phyloP scores from a whole-genome alignment of 2,797 vertebrate genomes.

The Spatula clypeata region DNA sequence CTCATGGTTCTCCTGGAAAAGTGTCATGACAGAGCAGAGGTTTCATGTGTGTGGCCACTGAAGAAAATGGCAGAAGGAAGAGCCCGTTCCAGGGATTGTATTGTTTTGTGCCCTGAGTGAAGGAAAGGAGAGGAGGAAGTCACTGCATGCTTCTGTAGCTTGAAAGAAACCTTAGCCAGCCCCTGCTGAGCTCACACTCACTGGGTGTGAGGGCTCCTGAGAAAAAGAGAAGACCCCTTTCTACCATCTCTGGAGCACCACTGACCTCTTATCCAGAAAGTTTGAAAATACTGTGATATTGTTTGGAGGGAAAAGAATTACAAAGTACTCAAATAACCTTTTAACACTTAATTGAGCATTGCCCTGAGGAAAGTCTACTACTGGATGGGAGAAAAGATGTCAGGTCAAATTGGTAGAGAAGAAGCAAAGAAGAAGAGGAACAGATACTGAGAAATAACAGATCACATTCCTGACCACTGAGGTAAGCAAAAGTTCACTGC shows the following conservation, averaged over 20 bases:
- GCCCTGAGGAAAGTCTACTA: background rate
- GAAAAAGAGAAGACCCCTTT: background rate
- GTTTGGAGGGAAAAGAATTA: background rate
- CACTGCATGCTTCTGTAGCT: background rate
- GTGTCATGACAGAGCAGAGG: background rate
- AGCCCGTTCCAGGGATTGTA: background rate
- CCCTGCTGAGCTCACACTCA: fast-evolving
- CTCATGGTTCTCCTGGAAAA: background rate
- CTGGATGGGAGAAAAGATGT: background rate
- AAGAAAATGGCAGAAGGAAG: background rate
- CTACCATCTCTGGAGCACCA: background rate
- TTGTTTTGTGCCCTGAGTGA: background rate
- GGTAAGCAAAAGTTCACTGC: background rate
- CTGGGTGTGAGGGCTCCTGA: background rate
- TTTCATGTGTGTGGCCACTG: fast-evolving
- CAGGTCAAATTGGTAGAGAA: background rate
- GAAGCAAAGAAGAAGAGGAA: background rate
- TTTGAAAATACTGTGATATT: background rate
- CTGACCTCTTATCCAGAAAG: background rate
- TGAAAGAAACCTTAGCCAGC: background rate
- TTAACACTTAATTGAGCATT: background rate
- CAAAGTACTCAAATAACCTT: background rate
- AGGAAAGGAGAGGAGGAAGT: background rate
- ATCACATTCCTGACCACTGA: background rate
- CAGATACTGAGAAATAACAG: background rate